phyloP scores from a whole-genome alignment of 2,888 invertebrate genomes.

The Micoletzkya japonica region DNA sequence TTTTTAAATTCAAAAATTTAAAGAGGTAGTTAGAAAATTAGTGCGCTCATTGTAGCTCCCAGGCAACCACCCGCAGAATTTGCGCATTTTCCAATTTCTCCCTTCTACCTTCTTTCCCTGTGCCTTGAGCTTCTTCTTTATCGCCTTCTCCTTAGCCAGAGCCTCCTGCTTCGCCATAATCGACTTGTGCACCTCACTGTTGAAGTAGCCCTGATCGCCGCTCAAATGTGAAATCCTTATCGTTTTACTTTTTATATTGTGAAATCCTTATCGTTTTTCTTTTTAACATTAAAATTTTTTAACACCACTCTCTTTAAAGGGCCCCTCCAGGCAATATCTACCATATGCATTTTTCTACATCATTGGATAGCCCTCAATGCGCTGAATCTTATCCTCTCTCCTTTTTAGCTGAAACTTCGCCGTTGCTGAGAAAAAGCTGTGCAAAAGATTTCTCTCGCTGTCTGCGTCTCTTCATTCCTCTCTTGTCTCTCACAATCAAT shows the following conservation, averaged over 20 bases:
- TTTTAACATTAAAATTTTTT: too few species aligned
- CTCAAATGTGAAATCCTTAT: slow-evolving; percentile 30
- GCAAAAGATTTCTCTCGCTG: too few species aligned
- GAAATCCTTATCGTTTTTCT: too few species aligned
- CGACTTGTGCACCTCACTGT: slow-evolving; percentile 39
- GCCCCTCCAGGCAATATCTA: too few species aligned
- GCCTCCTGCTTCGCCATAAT: slow-evolving; percentile 53
- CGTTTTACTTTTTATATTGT: too few species aligned
- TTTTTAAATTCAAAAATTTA: not conserved
- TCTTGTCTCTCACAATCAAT: too few species aligned
- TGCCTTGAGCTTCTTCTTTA: slow-evolving; percentile 56
- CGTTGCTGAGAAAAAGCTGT: too few species aligned
- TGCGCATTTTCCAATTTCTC: not conserved
- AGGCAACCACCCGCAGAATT: not conserved
- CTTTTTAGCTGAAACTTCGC: too few species aligned
- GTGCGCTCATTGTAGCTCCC: not conserved
- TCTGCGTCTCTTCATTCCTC: too few species aligned
- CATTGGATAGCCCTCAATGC: too few species aligned
- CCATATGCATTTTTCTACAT: too few species aligned
- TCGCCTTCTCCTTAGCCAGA: slow-evolving; percentile 51
- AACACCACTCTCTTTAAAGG: too few species aligned
- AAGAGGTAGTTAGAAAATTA: not conserved
- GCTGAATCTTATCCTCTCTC: not conserved
- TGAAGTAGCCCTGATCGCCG: slow-evolving; percentile 46
- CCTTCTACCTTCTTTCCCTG: slow-evolving; percentile 35